Conservation (phyloP, 2,113 vertebrate genomes). For the Ciconia boyciana region DNA sequence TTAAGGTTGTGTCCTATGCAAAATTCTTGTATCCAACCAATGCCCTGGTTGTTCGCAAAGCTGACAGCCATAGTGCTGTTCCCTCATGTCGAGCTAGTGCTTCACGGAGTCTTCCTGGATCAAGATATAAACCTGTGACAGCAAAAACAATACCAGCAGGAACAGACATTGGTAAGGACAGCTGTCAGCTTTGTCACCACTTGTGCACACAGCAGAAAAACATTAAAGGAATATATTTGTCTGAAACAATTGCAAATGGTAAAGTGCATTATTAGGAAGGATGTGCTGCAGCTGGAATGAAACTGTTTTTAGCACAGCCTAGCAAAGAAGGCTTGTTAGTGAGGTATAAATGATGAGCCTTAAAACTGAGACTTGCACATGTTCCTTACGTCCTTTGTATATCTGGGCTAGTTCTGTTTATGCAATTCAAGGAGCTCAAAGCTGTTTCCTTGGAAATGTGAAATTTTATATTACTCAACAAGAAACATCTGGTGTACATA, state of each 20-base stretch:
- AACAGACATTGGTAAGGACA: slow-evolving; percentile 82
- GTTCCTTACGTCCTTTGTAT: not conserved
- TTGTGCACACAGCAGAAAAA: not conserved
- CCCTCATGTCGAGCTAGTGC: slow-evolving; percentile 73
- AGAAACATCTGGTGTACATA: not conserved
- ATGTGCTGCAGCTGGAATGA: not conserved
- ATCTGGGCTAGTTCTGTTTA: not conserved
- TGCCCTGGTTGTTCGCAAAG: slow-evolving; percentile 85
- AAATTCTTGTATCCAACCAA: slow-evolving; percentile 94
- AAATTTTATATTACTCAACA: not conserved
- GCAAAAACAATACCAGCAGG: slow-evolving; percentile 76
- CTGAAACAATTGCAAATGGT: not conserved
- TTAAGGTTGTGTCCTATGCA: slow-evolving; percentile 94
- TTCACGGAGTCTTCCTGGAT: slow-evolving; percentile 72
- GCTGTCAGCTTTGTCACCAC: not conserved
- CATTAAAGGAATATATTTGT: not conserved
- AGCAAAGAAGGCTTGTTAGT: not conserved
- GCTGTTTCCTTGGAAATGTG: not conserved
- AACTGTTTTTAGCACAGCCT: not conserved
- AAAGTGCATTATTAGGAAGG: not conserved
- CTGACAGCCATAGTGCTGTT: slow-evolving; percentile 71
- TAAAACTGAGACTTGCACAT: not conserved
- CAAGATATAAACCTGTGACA: slow-evolving; percentile 76
- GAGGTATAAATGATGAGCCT: not conserved
- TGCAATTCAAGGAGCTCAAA: not conserved